A percentile compares a stretch with the other conserved stretches of the same genome.
These are phyloP conservation scores for Aethes cnicana DNA, from an alignment of 2,888 invertebrate species.

Conservation along the genomic window DNA sequence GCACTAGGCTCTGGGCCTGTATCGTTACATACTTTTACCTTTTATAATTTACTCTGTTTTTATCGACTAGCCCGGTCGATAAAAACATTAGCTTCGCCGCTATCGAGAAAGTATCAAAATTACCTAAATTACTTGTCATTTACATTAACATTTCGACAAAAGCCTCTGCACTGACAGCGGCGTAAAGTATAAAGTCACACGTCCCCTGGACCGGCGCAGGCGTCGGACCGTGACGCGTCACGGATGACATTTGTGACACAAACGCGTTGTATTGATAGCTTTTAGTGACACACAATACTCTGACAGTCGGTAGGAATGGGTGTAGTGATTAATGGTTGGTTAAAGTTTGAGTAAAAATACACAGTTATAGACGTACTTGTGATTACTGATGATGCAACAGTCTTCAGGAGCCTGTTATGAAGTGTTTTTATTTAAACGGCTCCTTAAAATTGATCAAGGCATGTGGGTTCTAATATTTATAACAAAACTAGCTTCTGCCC, in stretches of 20 bases:
- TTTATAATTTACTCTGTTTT: too few relatives aligned
- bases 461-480: too few relatives aligned
- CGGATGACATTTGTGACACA: slow-evolving; percentile 13
- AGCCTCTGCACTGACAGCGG: background rate
- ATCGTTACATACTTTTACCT: too few relatives aligned
- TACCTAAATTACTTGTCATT: slow-evolving; percentile 1
- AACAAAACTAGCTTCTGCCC: too few relatives aligned
- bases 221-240: slow-evolving; percentile 32
- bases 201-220: background rate
- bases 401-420: too few relatives aligned
- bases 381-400: background rate
- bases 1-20: too few relatives aligned
- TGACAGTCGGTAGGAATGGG: background rate
- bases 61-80: too few relatives aligned
- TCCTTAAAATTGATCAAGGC: too few relatives aligned
- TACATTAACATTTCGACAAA: slow-evolving; percentile 17
- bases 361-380: background rate
- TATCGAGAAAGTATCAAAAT: too few relatives aligned
- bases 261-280: background rate
- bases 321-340: background rate
- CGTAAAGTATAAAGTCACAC: background rate
- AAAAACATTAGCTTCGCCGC: too few relatives aligned
- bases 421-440: too few relatives aligned
- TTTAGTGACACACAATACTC: slow-evolving; percentile 16
- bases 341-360: too few relatives aligned